These are phyloP conservation scores for Anableps anableps DNA, from an alignment of 2,797 vertebrate genomes.

Conservation along the genomic window DNA sequence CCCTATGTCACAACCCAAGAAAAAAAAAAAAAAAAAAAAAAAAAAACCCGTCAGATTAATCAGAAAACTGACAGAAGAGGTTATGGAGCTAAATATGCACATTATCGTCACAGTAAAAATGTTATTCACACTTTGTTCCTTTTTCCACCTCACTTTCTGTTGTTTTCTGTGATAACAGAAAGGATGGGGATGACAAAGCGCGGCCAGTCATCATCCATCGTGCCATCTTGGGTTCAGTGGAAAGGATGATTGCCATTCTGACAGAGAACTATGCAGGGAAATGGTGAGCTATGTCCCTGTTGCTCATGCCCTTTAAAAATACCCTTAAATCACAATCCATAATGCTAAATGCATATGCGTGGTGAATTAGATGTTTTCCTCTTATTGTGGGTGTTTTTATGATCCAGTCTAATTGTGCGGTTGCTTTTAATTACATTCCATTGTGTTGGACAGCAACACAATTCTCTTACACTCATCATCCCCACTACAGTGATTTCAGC, in stretches of 20 bases:
- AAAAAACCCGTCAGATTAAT: not conserved
- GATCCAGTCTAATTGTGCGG: not conserved
- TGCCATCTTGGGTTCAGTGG: slow-evolving; percentile 94
- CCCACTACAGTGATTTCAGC: slow-evolving; percentile 1
- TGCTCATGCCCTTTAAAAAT: not conserved
- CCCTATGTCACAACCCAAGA: not conserved
- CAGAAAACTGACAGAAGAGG: not conserved
- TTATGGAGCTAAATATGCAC: not conserved
- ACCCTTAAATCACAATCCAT: slow-evolving; percentile 1
- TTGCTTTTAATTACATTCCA: not conserved
- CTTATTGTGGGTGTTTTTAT: slow-evolving; percentile 4
- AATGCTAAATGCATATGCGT: not conserved
- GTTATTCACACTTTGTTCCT: not conserved
- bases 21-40: not conserved
- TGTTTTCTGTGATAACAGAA: slow-evolving; percentile 63
- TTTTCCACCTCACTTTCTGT: not conserved
- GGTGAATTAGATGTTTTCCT: not conserved
- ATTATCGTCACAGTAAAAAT: not conserved
- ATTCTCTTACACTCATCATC: not conserved
- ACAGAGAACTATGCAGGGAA: slow-evolving; percentile 95
- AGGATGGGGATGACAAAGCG: slow-evolving; percentile 86
- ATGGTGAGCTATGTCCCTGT: slow-evolving; percentile 81
- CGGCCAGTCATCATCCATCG: slow-evolving; percentile 96
- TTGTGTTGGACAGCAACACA: not conserved
- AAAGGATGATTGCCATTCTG: slow-evolving; percentile 96